Evolutionary conservation across 30 jellyfish, hydroid and myxozoan species (phyloP).

Genomic region (Aurelia coerulea): DNA sequence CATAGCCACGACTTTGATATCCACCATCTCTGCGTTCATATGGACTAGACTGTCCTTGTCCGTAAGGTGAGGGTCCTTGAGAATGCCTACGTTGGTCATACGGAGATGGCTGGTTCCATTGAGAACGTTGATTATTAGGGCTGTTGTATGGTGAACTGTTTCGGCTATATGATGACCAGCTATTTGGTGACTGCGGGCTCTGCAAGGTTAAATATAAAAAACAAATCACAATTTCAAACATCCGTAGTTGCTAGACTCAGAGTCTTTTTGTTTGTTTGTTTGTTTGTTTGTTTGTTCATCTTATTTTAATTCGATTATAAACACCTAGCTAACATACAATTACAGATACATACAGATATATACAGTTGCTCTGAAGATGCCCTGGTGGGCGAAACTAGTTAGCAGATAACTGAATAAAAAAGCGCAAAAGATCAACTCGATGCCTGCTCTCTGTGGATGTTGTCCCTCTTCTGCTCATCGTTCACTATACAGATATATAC

Average conservation of each 20-base stretch:
- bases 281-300: too few species aligned
- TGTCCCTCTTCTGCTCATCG: too few species aligned
- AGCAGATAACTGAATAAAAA: too few species aligned
- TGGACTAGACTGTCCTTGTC: neutral
- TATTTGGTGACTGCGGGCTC: slow-evolving; percentile 13
- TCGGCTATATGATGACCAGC: slow-evolving; percentile 37
- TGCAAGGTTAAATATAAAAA: neutral
- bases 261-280: too few species aligned
- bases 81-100: slow-evolving; percentile 2
- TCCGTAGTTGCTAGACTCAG: neutral
- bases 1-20: neutral
- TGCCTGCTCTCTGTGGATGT: too few species aligned
- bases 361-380: too few species aligned
- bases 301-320: too few species aligned
- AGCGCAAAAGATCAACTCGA: too few species aligned
- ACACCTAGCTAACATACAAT: too few species aligned
- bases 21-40: neutral
- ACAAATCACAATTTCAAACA: neutral
- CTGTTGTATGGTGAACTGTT: slow-evolving; percentile 22
- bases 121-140: neutral
- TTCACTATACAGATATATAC: too few species aligned
- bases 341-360: too few species aligned
- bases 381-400: too few species aligned
- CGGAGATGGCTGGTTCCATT: slow-evolving; percentile 2
- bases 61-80: neutral